phyloP scores from a whole-genome alignment of 2,113 vertebrate species.

The Burhinus oedicnemus region DNA sequence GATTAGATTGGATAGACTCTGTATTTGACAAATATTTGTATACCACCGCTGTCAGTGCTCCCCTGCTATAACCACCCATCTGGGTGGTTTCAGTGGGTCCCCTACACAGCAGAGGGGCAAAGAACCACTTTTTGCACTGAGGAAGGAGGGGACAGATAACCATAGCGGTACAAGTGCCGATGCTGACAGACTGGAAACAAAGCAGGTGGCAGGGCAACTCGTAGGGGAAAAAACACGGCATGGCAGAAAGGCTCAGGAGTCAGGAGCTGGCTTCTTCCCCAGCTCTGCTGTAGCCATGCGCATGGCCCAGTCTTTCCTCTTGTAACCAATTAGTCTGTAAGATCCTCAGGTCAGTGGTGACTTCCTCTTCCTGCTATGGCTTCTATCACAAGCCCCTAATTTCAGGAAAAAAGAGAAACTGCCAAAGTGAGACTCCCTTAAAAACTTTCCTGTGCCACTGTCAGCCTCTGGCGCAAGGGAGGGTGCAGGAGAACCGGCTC shows the following conservation, averaged over 20 bases:
- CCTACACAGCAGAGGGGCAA: neutral
- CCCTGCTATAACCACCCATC: neutral
- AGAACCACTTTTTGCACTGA: neutral
- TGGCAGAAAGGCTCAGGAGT: neutral
- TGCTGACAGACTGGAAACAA: neutral
- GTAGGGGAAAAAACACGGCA: neutral
- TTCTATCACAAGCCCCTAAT: neutral
- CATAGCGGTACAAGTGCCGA: fast-evolving
- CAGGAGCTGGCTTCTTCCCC: neutral
- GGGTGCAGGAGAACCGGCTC: neutral
- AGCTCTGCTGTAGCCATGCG: neutral
- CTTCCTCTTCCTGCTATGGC: neutral
- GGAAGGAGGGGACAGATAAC: neutral
- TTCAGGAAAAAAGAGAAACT: neutral
- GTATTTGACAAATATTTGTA: slow-evolving; percentile 5
- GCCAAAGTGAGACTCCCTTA: neutral
- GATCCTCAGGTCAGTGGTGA: neutral
- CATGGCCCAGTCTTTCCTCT: neutral
- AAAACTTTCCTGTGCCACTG: neutral
- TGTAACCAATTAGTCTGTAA: neutral
- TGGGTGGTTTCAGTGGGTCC: neutral
- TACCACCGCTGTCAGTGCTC: neutral
- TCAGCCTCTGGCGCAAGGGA: neutral
- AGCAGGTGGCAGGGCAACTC: neutral
- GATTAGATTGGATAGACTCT: neutral